A percentile compares a stretch with the other conserved stretches of the same genome.
Conservation (phyloP, 2,888 invertebrate species). For the Leucophenga maculata region DNA sequence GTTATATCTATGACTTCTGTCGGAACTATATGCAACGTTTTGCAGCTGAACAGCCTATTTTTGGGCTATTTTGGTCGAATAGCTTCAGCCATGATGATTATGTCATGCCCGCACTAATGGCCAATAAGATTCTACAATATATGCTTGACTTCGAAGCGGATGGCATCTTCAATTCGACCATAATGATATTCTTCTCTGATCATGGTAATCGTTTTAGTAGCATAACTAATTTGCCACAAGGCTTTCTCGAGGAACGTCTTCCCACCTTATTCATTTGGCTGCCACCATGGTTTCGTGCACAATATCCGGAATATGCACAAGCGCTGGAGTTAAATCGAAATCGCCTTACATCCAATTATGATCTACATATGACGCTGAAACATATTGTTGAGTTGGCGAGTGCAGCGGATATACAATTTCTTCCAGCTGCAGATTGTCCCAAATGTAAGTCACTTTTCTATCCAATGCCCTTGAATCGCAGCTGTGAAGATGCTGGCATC, state of each 20-base stretch:
- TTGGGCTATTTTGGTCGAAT: constrained; percentile 84
- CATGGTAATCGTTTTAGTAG: constrained; percentile 83
- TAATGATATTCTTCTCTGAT: constrained; percentile 82
- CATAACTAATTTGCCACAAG: constrained; percentile 76
- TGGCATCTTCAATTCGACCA: constrained; percentile 74
- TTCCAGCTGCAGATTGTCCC: constrained; percentile 75
- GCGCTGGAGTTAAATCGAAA: constrained; percentile 76
- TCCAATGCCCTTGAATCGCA: constrained; percentile 69
- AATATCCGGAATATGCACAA: constrained; percentile 74
- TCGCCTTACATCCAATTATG: constrained; percentile 81
- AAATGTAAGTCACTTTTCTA: constrained; percentile 78
- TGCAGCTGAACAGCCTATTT: constrained; percentile 76
- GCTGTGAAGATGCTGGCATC: constrained; percentile 47
- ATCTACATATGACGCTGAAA: constrained; percentile 80
- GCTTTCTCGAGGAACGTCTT: constrained; percentile 83
- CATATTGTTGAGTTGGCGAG: constrained; percentile 75
- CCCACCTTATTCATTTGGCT: constrained; percentile 81
- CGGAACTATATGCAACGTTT: constrained; percentile 78
- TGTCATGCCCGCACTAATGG: constrained; percentile 77
- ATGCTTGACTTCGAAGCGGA: constrained; percentile 74
- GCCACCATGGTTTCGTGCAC: constrained; percentile 76
- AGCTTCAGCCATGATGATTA: constrained; percentile 80
- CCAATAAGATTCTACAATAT: constrained; percentile 75
- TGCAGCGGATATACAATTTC: constrained; percentile 42
- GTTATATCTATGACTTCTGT: constrained; percentile 79